phyloP scores from a whole-genome alignment of 2,113 vertebrate genomes.

The Pampusana beccarii region DNA sequence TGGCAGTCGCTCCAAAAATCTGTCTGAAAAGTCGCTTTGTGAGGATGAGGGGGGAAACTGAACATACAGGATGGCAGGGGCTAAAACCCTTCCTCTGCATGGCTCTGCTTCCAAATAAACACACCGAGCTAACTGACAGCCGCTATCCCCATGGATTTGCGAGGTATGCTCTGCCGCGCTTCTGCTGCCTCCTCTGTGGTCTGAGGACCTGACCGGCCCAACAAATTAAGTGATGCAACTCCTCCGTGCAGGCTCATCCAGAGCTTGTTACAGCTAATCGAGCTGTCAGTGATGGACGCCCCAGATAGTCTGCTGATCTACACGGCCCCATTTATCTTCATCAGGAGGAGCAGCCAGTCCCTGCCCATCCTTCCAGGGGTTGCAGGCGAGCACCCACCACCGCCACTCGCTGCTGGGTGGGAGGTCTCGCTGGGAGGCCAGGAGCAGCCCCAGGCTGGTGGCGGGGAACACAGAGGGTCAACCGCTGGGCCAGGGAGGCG shows the following conservation, averaged over 20 bases:
- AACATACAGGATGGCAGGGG: neutral
- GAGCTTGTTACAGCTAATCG: constrained; percentile 27
- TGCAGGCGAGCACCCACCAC: neutral
- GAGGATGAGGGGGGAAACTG: fast-evolving
- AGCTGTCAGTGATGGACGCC: constrained; percentile 24
- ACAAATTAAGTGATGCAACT: constrained; percentile 8
- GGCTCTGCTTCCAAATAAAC: constrained; percentile 44
- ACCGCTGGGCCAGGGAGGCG: neutral
- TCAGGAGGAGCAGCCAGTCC: neutral
- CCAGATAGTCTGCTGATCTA: constrained; percentile 15
- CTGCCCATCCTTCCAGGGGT: neutral
- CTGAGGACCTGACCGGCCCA: neutral
- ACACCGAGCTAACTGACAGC: constrained; percentile 37
- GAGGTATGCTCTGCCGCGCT: neutral
- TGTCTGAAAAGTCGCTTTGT: neutral
- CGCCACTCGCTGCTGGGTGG: neutral
- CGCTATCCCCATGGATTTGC: neutral
- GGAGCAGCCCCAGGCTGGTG: neutral
- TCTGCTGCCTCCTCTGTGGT: constrained; percentile 54
- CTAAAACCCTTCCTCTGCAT: neutral
- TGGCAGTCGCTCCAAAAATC: neutral
- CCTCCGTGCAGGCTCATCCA: neutral
- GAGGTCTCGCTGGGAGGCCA: constrained; percentile 32
- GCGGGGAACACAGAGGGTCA: neutral
- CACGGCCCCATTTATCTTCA: constrained; percentile 43